Evolutionary conservation across 2,888 invertebrate genomes (phyloP).

Genomic region (Alsophila aescularia): DNA sequence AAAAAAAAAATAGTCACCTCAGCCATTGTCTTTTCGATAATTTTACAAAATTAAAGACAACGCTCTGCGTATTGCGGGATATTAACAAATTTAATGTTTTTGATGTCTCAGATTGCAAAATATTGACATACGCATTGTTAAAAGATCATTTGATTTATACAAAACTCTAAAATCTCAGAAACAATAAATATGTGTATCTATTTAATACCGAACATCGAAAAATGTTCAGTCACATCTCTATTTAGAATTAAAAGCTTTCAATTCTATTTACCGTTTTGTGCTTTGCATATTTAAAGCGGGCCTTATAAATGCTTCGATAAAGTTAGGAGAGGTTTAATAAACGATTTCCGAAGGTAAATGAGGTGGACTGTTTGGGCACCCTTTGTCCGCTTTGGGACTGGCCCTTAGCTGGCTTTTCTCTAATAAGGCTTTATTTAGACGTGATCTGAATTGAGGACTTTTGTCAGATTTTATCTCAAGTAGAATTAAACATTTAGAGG

Average conservation of each 20-base stretch:
- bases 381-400: constrained; percentile 20
- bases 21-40: too few species aligned
- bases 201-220: constrained; percentile 1
- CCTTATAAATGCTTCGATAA: constrained; percentile 27
- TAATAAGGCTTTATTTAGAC: constrained; percentile 17
- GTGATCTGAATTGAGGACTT: constrained; percentile 14
- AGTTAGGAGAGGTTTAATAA: constrained; percentile 28
- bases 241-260: constrained; percentile 62
- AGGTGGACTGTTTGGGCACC: constrained; percentile 15
- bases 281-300: constrained; percentile 45
- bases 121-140: too few species aligned
- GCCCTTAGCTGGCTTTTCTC: constrained; percentile 11
- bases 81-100: too few species aligned
- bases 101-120: too few species aligned
- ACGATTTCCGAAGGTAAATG: constrained; percentile 25
- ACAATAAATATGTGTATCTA: not conserved
- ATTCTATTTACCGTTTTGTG: constrained; percentile 57
- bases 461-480: constrained; percentile 7
- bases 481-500: not conserved
- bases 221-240: constrained; percentile 23
- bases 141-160: too few species aligned
- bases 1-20: too few species aligned
- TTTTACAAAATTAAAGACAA: too few species aligned
- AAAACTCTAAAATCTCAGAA: not conserved
- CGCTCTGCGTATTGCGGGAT: too few species aligned